Percentiles rank a stretch among this genome's conserved stretches.
These are phyloP conservation scores for Pluvialis apricaria DNA, from an alignment of 2,113 vertebrate species.

Conservation along the genomic window DNA sequence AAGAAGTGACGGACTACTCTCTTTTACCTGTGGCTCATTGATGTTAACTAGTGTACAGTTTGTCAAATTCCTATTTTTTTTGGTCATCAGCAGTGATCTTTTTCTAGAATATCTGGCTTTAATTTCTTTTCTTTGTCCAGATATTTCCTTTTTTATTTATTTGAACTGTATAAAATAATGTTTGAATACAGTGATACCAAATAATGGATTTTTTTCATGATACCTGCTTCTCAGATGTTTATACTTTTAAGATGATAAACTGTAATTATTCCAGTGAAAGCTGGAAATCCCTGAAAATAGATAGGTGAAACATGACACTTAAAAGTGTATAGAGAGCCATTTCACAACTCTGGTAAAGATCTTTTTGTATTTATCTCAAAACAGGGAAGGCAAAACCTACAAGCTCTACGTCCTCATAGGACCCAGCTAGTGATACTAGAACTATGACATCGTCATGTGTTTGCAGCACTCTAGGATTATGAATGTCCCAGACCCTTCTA, in stretches of 20 bases:
- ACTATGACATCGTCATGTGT: neutral
- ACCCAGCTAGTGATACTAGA: neutral
- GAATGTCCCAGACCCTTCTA: neutral
- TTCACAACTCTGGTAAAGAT: neutral
- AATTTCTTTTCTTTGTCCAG: neutral
- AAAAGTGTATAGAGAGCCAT: neutral
- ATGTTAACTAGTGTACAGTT: neutral
- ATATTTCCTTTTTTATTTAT: neutral
- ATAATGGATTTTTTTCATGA: neutral
- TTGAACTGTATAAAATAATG: neutral
- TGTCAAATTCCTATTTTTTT: neutral
- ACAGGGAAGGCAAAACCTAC: neutral
- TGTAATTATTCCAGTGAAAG: neutral
- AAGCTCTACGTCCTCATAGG: neutral
- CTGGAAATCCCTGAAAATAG: neutral
- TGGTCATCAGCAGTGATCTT: neutral
- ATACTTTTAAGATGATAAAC: neutral
- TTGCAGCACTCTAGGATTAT: neutral
- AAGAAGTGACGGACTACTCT: neutral
- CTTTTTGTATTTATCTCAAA: neutral
- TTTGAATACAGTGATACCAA: neutral
- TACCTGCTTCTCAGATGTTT: neutral
- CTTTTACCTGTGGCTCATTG: neutral
- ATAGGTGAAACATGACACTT: neutral
- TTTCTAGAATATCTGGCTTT: neutral